Evolutionary conservation across 1,140 invertebrate genomes (phyloP).

Genomic region (Drosophila arawakana): DNA sequence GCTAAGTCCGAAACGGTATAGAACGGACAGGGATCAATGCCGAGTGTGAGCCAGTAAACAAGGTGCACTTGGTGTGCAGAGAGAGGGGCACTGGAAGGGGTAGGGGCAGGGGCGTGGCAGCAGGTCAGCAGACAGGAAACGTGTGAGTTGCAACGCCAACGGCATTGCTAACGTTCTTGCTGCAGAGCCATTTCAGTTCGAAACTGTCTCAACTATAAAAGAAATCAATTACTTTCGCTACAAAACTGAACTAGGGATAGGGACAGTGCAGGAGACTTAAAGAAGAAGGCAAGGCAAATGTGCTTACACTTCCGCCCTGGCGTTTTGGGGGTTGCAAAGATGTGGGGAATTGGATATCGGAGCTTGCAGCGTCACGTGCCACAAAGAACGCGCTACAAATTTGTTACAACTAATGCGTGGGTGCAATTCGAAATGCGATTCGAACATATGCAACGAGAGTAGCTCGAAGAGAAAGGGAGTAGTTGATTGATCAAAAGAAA

Average conservation of each 20-base stretch:
- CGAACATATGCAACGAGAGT: conserved; percentile 48
- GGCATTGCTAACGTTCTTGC: conserved; percentile 63
- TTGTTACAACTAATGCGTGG: conserved; percentile 82
- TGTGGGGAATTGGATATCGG: conserved; percentile 5
- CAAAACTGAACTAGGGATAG: conserved; percentile 20
- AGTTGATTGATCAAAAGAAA: neutral
- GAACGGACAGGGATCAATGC: conserved; percentile 51
- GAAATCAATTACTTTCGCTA: conserved; percentile 83
- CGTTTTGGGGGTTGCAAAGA: conserved; percentile 39
- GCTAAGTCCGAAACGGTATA: conserved; percentile 67
- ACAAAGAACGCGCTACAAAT: conserved; percentile 76
- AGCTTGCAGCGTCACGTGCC: conserved; percentile 67
- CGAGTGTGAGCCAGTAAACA: conserved; percentile 2
- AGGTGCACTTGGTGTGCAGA: neutral
- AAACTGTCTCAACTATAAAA: conserved; percentile 83
- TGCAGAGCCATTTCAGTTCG: conserved; percentile 72
- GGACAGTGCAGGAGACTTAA: neutral
- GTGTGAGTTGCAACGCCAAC: conserved; percentile 38
- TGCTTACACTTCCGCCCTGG: conserved; percentile 74
- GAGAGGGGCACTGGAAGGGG: neutral
- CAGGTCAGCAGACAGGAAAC: conserved; percentile 55
- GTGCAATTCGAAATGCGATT: conserved; percentile 78
- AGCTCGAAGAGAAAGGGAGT: neutral
- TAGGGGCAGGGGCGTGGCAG: conserved; percentile 15
- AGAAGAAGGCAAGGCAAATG: conserved; percentile 42